These are phyloP conservation scores for Neotragus moschatus DNA, from an alignment of 2,113 vertebrate genomes.

Conservation along the genomic window DNA sequence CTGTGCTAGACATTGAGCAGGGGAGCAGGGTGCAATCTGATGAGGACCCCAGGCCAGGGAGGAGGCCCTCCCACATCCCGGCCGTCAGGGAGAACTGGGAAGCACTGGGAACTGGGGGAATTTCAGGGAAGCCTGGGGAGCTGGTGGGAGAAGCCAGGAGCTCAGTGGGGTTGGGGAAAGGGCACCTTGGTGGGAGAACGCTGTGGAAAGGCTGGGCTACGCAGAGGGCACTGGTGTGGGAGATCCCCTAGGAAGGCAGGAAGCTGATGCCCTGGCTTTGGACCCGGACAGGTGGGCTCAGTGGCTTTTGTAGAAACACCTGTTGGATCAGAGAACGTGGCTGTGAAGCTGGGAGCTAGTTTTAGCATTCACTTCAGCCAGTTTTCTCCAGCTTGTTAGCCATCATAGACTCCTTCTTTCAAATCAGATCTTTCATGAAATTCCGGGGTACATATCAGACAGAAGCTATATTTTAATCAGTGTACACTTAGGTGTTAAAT, in stretches of 20 bases:
- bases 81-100: not conserved
- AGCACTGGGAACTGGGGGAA: not conserved
- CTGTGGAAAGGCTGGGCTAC: rapidly evolving
- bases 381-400: not conserved
- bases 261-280: rapidly evolving
- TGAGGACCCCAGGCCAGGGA: not conserved
- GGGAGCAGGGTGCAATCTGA: not conserved
- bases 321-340: not conserved
- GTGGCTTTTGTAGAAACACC: not conserved
- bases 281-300: not conserved
- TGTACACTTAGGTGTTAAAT: not conserved
- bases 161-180: not conserved
- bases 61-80: not conserved
- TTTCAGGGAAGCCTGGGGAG: not conserved
- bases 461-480: not conserved
- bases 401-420: not conserved
- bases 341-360: not conserved
- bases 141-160: not conserved
- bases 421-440: not conserved
- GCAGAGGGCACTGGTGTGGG: rapidly evolving
- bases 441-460: not conserved
- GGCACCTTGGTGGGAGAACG: rapidly evolving
- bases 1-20: not conserved
- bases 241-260: not conserved
- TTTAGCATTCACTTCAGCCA: not conserved